Conservation (phyloP, 2,888 invertebrate species). For the Pachliopta kotzebuea region DNA sequence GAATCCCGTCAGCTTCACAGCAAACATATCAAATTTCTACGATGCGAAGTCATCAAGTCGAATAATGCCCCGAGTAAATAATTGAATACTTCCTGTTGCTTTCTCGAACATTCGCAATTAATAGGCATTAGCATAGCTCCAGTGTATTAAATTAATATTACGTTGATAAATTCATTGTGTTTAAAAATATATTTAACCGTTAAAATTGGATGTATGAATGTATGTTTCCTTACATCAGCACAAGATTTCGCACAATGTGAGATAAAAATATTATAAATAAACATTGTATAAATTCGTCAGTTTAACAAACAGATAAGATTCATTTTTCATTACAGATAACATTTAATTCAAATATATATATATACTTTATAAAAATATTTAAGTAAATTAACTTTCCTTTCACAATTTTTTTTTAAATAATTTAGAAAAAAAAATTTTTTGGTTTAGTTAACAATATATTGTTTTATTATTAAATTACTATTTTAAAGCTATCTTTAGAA, state of each 20-base stretch:
- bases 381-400: no score
- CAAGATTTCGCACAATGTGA: not conserved
- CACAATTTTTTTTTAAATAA: no score
- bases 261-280: not conserved
- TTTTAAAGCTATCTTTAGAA: no score
- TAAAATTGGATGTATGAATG: no score
- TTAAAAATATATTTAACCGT: not conserved
- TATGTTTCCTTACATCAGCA: no score
- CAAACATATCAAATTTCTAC: slow-evolving; percentile 21
- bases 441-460: no score
- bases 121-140: slow-evolving; percentile 2
- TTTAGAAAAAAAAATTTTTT: no score
- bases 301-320: no score
- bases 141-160: not conserved
- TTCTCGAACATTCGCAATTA: slow-evolving; percentile 16
- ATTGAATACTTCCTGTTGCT: slow-evolving; percentile 25
- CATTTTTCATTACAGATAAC: no score
- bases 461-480: no score
- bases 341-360: no score
- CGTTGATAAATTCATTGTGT: not conserved
- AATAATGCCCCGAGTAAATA: slow-evolving; percentile 13
- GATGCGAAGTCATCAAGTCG: slow-evolving; percentile 18
- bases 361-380: no score
- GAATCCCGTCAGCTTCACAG: slow-evolving; percentile 1
- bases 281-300: not conserved